These are phyloP conservation scores for Megalops atlanticus DNA, from an alignment of 2,113 vertebrate species.

Conservation along the genomic window DNA sequence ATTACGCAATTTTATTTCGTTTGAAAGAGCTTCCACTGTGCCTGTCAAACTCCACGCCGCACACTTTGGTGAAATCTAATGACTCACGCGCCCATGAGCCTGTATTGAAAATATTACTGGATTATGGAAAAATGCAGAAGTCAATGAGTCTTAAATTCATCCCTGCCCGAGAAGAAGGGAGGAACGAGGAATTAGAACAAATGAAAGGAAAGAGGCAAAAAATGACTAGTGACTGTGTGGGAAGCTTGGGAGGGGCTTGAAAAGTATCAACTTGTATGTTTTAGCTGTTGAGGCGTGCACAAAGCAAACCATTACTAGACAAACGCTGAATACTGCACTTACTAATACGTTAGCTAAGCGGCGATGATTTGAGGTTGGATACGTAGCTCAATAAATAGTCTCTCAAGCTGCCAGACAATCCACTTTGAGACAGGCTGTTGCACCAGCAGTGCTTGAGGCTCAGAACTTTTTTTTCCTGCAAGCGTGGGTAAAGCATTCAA, in stretches of 20 bases:
- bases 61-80: constrained; percentile 26
- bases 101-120: constrained; percentile 31
- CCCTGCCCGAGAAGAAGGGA: constrained; percentile 25
- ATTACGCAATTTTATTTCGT: constrained; percentile 31
- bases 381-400: constrained; percentile 26
- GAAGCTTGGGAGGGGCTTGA: constrained; percentile 72
- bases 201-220: constrained; percentile 44
- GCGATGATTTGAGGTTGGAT: constrained; percentile 12
- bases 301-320: constrained; percentile 52
- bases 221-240: constrained; percentile 52
- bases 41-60: constrained; percentile 22
- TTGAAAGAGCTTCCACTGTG: constrained; percentile 28
- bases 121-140: constrained; percentile 29
- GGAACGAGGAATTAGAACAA: constrained; percentile 32
- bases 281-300: constrained; percentile 72
- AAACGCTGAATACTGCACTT: constrained; percentile 17
- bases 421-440: constrained; percentile 14
- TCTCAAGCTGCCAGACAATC: constrained; percentile 19
- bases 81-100: constrained; percentile 30
- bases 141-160: constrained; percentile 21
- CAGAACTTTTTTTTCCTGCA: constrained; percentile 22
- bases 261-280: constrained; percentile 68
- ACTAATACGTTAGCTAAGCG: constrained; percentile 2
- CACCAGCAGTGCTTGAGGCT: constrained; percentile 2
- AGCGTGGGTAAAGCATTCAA: constrained; percentile 7